These are phyloP conservation scores for Erythrolamprus reginae DNA, from an alignment of 2,113 vertebrate genomes.

Conservation along the genomic window DNA sequence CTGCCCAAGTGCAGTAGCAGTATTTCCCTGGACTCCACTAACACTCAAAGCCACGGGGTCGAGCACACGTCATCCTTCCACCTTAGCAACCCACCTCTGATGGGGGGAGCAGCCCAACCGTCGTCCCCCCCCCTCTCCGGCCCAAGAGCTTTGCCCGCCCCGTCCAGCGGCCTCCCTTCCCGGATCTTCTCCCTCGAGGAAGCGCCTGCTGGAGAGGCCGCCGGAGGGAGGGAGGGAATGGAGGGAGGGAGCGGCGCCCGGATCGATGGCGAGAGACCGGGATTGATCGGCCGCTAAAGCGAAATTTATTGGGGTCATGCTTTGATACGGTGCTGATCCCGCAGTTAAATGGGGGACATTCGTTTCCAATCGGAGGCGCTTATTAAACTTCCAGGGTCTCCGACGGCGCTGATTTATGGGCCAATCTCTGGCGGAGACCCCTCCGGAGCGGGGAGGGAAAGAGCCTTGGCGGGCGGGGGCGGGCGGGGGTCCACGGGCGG, in stretches of 20 bases:
- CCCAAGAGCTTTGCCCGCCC: constrained; percentile 50
- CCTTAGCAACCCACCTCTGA: too few species aligned
- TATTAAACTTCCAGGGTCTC: constrained; percentile 86
- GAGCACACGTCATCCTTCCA: too few species aligned
- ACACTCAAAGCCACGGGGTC: too few species aligned
- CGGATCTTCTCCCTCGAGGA: not conserved
- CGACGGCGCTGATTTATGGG: constrained; percentile 78
- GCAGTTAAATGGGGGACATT: constrained; percentile 92
- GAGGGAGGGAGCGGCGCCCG: constrained; percentile 54
- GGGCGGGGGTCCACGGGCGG: not conserved
- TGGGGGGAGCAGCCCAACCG: too few species aligned
- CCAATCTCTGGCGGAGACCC: constrained; percentile 67
- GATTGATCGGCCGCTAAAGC: constrained; percentile 90
- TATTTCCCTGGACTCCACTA: too few species aligned
- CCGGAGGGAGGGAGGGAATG: constrained; percentile 39
- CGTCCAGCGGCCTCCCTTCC: constrained; percentile 32
- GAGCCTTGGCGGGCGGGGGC: not conserved
- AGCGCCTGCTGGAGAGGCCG: not conserved
- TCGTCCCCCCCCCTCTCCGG: not conserved
- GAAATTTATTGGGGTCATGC: constrained; percentile 90
- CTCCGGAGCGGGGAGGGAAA: constrained; percentile 57
- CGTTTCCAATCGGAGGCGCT: constrained; percentile 80
- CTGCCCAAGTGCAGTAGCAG: too few species aligned
- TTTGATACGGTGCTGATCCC: constrained; percentile 90
- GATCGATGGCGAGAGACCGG: constrained; percentile 81